Evolutionary conservation across 2,888 invertebrate species (phyloP).

Genomic region (Labia minor): DNA sequence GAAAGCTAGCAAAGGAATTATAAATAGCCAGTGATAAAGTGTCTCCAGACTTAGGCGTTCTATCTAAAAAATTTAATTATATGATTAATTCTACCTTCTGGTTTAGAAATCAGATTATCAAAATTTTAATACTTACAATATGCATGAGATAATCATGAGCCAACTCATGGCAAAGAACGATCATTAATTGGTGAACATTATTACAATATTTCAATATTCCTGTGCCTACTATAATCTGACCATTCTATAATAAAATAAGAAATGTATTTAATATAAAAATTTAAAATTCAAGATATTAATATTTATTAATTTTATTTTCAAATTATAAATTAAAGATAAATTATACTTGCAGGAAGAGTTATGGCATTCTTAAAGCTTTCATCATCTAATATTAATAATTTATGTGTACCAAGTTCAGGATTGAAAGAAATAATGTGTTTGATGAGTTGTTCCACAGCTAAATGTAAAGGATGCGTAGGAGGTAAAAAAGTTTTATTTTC

Average conservation of each 20-base stretch:
- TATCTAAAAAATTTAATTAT: too few relatives aligned
- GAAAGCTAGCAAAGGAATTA: not conserved
- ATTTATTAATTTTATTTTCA: too few relatives aligned
- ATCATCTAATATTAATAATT: not conserved
- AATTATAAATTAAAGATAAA: too few relatives aligned
- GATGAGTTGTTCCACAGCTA: too few relatives aligned
- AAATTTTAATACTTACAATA: conserved; percentile 3
- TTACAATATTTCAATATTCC: not conserved
- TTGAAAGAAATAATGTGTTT: too few relatives aligned
- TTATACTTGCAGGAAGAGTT: not conserved
- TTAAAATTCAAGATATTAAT: not conserved
- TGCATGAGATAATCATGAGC: not conserved
- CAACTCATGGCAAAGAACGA: not conserved
- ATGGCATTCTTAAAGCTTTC: not conserved
- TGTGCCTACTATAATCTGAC: not conserved
- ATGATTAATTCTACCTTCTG: too few relatives aligned
- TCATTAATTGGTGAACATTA: not conserved
- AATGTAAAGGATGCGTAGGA: too few relatives aligned
- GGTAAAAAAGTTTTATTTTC: too few relatives aligned
- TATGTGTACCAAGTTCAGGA: too few relatives aligned
- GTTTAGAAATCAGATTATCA: too few relatives aligned
- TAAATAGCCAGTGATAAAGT: not conserved
- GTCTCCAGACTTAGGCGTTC: not conserved
- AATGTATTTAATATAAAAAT: not conserved
- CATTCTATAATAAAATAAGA: not conserved